Conservation (phyloP, 2,113 vertebrate species). For the Isichthys henryi region DNA sequence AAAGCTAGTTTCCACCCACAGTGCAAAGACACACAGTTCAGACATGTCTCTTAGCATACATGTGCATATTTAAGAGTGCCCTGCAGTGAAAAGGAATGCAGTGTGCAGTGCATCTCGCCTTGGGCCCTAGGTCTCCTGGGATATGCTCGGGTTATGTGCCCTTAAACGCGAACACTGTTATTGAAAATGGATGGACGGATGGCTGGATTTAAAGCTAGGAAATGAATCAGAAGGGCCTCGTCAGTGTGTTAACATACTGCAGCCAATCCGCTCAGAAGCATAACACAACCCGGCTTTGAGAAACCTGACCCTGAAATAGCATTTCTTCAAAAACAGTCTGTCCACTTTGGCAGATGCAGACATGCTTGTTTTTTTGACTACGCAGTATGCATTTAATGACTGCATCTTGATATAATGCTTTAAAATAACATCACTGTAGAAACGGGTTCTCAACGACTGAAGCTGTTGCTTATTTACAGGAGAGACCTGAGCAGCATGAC, state of each 20-base stretch:
- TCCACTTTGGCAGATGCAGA: not conserved
- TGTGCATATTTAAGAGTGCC: not conserved
- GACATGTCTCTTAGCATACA: not conserved
- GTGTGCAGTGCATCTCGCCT: not conserved
- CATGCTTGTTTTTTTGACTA: not conserved
- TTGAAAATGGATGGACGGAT: not conserved
- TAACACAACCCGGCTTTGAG: not conserved
- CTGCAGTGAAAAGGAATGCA: not conserved
- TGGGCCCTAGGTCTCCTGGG: not conserved
- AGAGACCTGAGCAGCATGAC: constrained; percentile 6
- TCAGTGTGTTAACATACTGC: not conserved
- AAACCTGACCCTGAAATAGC: not conserved
- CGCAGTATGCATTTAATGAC: not conserved
- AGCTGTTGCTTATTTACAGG: constrained; percentile 4
- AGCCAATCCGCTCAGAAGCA: not conserved
- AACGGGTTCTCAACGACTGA: not conserved
- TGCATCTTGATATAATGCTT: not conserved
- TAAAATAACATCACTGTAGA: not conserved
- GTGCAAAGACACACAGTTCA: not conserved
- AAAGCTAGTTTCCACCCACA: not conserved
- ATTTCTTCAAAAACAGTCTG: not conserved
- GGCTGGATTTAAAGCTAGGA: not conserved
- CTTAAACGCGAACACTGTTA: not conserved
- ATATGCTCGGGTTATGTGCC: not conserved
- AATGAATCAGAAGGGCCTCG: not conserved